Base-by-base conservation (phyloP, 2,113 vertebrate species). In the Mustela lutreola region DNA sequence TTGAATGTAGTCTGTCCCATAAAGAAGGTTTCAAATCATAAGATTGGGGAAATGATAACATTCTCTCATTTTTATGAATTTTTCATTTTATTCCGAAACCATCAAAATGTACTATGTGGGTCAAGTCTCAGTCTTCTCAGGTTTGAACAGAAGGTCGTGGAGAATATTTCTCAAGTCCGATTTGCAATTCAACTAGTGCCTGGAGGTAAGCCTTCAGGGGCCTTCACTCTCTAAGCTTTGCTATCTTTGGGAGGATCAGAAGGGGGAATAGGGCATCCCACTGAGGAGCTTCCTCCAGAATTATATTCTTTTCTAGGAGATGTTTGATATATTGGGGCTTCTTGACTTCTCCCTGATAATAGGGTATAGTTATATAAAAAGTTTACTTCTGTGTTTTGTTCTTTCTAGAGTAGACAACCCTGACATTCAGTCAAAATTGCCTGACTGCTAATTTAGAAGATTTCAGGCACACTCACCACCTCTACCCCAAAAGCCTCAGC, bases 131-230 rank as follows among this genome's bases (percentile, higher is more conserved):
- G 86, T 90, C 97, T 98, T 94, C 96, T 11, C 39, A 22, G 94
- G 67, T 93, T 87, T 96, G 96, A 98, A 97, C 94, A 96, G 94
- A 98, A 98, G 97, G 97, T 94, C 50, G 26, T 97, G 10, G 81
- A 90, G 96, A 96, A 96, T 97, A 88, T 97, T 97, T 94, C 95
- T 96, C 84, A 45, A 53, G 24, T 92, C 83, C 45, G n/a, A 95
- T 97, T 97, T 98, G 97, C 98, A 98, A 96, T 97, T 97, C 98
- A 97, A 97, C 82, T 50, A 75, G 21, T 2, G 82, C 56, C 84
- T 65, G 0, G 22, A 79, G 53, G 73, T 9, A 45, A 39, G 91
- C 50, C 95, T 75, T 94, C 31, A 56, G 90, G 53, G 95, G 89
- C 90, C 75, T 33, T 96, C 26, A n/a, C 16, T 97, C 97, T 94